Evolutionary conservation across 2,888 invertebrate genomes (phyloP).

Genomic region (Heteropelma amictum): DNA sequence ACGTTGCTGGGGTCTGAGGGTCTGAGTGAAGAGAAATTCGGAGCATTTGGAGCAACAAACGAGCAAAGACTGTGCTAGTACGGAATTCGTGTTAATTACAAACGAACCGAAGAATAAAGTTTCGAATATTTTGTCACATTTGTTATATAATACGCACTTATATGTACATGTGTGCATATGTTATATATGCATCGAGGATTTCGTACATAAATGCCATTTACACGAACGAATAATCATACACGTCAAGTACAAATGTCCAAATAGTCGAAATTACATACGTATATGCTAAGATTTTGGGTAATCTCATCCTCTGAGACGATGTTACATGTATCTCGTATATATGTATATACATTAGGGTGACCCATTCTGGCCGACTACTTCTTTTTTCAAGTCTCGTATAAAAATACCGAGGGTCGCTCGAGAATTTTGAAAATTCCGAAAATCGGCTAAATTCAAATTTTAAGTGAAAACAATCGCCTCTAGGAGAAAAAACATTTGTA

Average conservation of each 20-base stretch:
- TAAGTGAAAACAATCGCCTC: no score
- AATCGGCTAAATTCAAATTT: no score
- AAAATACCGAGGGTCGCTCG: no score
- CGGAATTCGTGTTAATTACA: constrained; percentile 18
- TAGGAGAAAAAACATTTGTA: no score
- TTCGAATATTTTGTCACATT: constrained; percentile 71
- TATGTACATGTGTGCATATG: constrained; percentile 38
- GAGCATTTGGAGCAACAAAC: constrained; percentile 27
- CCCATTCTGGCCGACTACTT: no score
- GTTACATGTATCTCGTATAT: constrained; percentile 8
- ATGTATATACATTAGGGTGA: not conserved
- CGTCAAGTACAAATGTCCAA: constrained; percentile 72
- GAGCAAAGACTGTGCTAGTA: constrained; percentile 30
- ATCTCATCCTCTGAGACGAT: constrained; percentile 7
- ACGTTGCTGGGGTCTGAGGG: no score
- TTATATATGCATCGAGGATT: constrained; percentile 3
- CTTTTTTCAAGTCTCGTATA: no score
- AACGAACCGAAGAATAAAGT: constrained; percentile 52
- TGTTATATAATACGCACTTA: constrained; percentile 44
- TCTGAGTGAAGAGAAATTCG: not conserved
- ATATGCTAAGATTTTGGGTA: constrained; percentile 28
- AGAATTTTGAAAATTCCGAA: no score
- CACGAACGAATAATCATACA: constrained; percentile 49
- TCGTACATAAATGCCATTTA: constrained; percentile 8
- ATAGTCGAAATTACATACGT: constrained; percentile 51